Evolutionary conservation across 2,113 vertebrate species (phyloP).

Genomic region (Scortum barcoo): DNA sequence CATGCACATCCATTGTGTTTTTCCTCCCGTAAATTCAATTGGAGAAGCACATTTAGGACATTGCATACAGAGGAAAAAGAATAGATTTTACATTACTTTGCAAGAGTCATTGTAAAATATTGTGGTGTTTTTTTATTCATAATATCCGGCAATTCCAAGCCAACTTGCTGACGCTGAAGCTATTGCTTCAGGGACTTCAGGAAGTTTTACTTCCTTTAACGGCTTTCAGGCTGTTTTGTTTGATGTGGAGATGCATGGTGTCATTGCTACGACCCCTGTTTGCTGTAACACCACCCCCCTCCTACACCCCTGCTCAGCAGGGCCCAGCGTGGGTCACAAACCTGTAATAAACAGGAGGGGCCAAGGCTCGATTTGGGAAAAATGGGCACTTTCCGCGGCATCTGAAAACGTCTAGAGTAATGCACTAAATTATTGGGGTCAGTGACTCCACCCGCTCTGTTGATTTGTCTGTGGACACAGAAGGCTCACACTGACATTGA

Average conservation of each 20-base stretch:
- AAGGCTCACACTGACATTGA: slow-evolving; percentile 84
- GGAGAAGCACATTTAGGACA: neutral
- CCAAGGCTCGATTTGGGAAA: slow-evolving; percentile 78
- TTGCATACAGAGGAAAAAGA: neutral
- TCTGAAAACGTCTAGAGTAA: slow-evolving; percentile 83
- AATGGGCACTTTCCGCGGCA: slow-evolving; percentile 81
- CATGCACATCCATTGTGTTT: neutral
- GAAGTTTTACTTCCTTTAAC: slow-evolving; percentile 60
- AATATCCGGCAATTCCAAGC: slow-evolving; percentile 38
- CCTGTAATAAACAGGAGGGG: slow-evolving; percentile 87
- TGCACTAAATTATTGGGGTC: slow-evolving; percentile 88
- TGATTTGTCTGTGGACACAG: slow-evolving; percentile 86
- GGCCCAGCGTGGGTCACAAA: slow-evolving; percentile 84
- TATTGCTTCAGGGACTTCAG: slow-evolving; percentile 39
- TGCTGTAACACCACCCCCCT: slow-evolving; percentile 69
- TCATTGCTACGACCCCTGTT: slow-evolving; percentile 85
- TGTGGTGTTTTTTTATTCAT: slow-evolving; percentile 23
- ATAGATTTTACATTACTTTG: slow-evolving; percentile 18
- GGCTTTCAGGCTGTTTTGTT: slow-evolving; percentile 73
- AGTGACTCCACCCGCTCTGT: slow-evolving; percentile 83
- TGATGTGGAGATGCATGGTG: slow-evolving; percentile 72
- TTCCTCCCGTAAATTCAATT: neutral
- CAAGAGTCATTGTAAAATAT: slow-evolving; percentile 28
- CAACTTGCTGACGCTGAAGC: slow-evolving; percentile 34
- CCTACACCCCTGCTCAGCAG: slow-evolving; percentile 73